Conservation (phyloP, 2,113 vertebrate genomes). For the Rhinoderma darwinii region DNA sequence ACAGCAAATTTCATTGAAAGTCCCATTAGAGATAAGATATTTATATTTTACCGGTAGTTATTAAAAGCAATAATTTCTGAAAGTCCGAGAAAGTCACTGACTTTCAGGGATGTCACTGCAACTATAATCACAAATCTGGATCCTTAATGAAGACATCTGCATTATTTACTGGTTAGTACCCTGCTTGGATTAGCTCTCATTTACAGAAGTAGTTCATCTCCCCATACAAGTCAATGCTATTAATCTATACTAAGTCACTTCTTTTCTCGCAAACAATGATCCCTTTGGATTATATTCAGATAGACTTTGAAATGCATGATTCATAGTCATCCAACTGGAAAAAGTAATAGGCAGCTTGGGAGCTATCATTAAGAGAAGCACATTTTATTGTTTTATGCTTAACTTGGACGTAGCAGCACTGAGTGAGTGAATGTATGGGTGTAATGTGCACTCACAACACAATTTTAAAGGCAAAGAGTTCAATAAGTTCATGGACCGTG, state of each 20-base stretch:
- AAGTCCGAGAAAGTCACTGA: slow-evolving; percentile 51
- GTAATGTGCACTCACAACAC: background rate
- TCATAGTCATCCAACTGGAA: slow-evolving; percentile 54
- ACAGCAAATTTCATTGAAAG: background rate
- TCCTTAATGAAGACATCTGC: slow-evolving; percentile 58
- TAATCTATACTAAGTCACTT: slow-evolving; percentile 57
- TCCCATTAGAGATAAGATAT: slow-evolving; percentile 16
- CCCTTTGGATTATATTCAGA: slow-evolving; percentile 54
- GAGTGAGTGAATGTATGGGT: background rate
- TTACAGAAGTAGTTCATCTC: slow-evolving; percentile 51
- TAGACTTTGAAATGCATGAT: slow-evolving; percentile 54
- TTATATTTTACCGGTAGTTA: background rate
- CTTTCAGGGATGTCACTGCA: slow-evolving; percentile 49
- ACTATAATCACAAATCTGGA: slow-evolving; percentile 43
- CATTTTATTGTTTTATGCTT: slow-evolving; percentile 48
- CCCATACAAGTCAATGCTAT: slow-evolving; percentile 37
- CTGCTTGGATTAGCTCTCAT: slow-evolving; percentile 45
- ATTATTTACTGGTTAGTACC: slow-evolving; percentile 56
- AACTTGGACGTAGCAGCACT: slow-evolving; percentile 16
- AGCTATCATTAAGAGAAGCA: slow-evolving; percentile 49
- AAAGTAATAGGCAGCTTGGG: slow-evolving; percentile 50
- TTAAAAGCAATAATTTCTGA: slow-evolving; percentile 30
- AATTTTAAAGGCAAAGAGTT: background rate
- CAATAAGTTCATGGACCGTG: background rate
- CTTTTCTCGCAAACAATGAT: slow-evolving; percentile 54